phyloP scores from a whole-genome alignment of 2,888 invertebrate species.

The Dastarcus helophoroides region DNA sequence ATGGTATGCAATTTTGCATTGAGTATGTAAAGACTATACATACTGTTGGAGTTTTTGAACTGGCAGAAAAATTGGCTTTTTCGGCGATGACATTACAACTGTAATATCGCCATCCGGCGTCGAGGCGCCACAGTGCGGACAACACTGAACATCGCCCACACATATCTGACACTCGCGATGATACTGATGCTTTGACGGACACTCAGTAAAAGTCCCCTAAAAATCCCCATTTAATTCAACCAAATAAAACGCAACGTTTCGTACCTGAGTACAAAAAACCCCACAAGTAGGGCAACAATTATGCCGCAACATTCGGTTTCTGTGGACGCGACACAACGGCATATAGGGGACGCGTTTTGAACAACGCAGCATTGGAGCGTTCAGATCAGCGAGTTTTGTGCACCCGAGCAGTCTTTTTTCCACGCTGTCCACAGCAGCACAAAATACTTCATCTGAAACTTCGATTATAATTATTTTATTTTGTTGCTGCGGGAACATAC shows the following conservation, averaged over 20 bases:
- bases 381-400: slow-evolving; percentile 52
- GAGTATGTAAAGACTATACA: too few relatives aligned
- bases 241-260: too few relatives aligned
- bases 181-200: slow-evolving; percentile 67
- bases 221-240: too few relatives aligned
- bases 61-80: slow-evolving; percentile 52
- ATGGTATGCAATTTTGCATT: too few relatives aligned
- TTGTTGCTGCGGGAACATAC: slow-evolving; percentile 15
- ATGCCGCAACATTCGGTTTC: slow-evolving; percentile 61
- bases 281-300: slow-evolving; percentile 88
- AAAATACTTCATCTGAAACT: slow-evolving; percentile 48
- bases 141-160: slow-evolving; percentile 38
- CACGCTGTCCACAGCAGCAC: slow-evolving; percentile 65
- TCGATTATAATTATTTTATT: too few relatives aligned
- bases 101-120: slow-evolving; percentile 46
- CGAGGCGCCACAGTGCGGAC: slow-evolving; percentile 63
- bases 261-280: slow-evolving; percentile 77
- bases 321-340: slow-evolving; percentile 68
- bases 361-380: slow-evolving; percentile 52
- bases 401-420: slow-evolving; percentile 70
- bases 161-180: slow-evolving; percentile 59
- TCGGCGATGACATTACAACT: slow-evolving; percentile 51
- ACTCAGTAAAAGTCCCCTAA: slow-evolving; percentile 75
- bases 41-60: too few relatives aligned
- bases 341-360: slow-evolving; percentile 68